Evolutionary conservation across 92 coral and sea anemone species (phyloP).

Genomic region (Virgularia gustaviana): DNA sequence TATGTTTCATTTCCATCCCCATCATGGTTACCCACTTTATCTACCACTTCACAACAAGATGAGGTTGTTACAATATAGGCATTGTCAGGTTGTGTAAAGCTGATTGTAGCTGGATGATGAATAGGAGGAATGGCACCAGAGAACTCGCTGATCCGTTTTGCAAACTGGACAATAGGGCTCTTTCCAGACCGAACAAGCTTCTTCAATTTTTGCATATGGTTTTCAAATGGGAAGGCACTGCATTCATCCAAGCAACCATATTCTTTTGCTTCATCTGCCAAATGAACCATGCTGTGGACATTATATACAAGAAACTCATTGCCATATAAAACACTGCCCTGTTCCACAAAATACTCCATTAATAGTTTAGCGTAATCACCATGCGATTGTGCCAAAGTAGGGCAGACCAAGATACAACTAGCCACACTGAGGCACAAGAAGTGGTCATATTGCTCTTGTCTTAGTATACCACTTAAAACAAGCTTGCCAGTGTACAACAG

Average conservation of each 20-base stretch:
- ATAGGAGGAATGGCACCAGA: slow-evolving; percentile 7
- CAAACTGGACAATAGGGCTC: slow-evolving; percentile 7
- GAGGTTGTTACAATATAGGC: background rate
- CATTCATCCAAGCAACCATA: no score
- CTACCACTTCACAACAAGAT: slow-evolving; percentile 9
- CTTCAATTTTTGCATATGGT: background rate
- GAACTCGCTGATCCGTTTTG: background rate
- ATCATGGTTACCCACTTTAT: background rate
- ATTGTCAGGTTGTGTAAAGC: background rate
- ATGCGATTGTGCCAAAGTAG: background rate
- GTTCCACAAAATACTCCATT: slow-evolving; percentile 6
- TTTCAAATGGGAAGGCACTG: no score
- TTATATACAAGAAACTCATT: no score
- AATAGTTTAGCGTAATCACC: background rate
- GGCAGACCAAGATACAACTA: slow-evolving; percentile 6
- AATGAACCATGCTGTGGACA: no score
- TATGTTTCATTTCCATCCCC: background rate
- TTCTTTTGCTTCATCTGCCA: no score
- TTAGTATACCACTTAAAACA: background rate
- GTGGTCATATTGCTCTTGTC: background rate
- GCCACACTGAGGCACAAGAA: no score
- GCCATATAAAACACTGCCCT: no score
- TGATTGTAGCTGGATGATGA: background rate
- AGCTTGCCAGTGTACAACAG: background rate
- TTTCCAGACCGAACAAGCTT: slow-evolving; percentile 6